phyloP scores from a whole-genome alignment of 2,797 vertebrate genomes.

The Acipenser oxyrinchus region DNA sequence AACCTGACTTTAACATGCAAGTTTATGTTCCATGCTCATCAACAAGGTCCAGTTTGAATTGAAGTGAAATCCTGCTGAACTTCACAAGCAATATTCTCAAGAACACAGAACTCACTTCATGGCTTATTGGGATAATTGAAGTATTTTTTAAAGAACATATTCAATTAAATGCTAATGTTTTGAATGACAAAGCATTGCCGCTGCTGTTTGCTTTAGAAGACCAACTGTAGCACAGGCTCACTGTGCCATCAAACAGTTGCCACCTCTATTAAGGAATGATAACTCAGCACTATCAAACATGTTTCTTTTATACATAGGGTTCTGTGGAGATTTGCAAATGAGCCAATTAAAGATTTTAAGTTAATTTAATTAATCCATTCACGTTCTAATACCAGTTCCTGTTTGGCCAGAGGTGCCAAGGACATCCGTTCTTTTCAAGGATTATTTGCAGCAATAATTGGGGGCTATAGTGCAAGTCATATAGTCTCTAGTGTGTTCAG shows the following conservation, averaged over 20 bases:
- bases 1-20: no score
- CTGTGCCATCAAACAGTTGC: background rate
- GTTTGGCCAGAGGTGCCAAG: constrained; percentile 8
- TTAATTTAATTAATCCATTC: constrained; percentile 4
- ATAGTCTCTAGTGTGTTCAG: constrained; percentile 7
- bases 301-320: background rate
- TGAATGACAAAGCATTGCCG: no score
- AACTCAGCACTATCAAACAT: background rate
- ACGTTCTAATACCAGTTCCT: constrained; percentile 3
- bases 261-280: background rate
- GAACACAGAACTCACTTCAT: no score
- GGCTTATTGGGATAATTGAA: no score
- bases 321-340: constrained; percentile 7
- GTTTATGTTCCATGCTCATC: no score
- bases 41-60: no score
- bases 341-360: constrained; percentile 5
- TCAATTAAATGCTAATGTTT: no score
- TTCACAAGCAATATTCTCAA: no score
- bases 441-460: constrained; percentile 18
- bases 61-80: no score
- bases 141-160: no score
- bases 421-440: constrained; percentile 17
- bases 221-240: background rate
- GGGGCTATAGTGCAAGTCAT: constrained; percentile 1
- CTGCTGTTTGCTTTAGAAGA: no score